Conservation (phyloP, 2,888 invertebrate species). For the Scelioninae gen. 1 region DNA sequence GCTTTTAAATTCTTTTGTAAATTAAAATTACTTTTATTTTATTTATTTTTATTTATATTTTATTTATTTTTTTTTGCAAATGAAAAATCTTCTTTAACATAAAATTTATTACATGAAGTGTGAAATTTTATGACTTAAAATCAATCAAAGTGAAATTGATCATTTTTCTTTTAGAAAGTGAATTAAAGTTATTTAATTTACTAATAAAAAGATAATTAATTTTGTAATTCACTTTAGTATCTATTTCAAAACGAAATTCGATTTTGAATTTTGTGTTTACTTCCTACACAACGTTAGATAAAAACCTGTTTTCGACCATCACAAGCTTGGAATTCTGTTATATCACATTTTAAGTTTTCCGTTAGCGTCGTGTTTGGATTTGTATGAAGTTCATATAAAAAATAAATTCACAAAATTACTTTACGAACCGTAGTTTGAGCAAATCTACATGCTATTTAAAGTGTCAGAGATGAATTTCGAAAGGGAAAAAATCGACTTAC, state of each 20-base stretch:
- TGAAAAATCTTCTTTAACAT: no score
- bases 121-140: no score
- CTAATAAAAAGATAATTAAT: neutral
- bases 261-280: conserved; percentile 4
- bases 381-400: conserved; percentile 3
- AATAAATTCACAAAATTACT: conserved; percentile 17
- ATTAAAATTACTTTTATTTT: no score
- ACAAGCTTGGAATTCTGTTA: conserved; percentile 29
- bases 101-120: no score
- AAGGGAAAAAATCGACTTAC: neutral
- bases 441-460: neutral
- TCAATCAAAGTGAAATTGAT: no score
- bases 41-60: no score
- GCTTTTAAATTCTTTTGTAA: no score
- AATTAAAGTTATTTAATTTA: no score
- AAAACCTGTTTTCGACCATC: conserved; percentile 46
- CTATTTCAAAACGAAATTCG: neutral
- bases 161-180: no score
- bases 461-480: neutral
- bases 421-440: neutral
- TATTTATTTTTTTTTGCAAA: no score
- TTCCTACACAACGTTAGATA: conserved; percentile 29
- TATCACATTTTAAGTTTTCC: conserved; percentile 29
- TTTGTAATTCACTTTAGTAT: neutral
- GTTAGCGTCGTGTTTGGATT: conserved; percentile 4